A percentile compares a stretch with the other conserved stretches of the same genome.
Conservation (phyloP, 2,888 invertebrate genomes). For the Trachelus tabidus region DNA sequence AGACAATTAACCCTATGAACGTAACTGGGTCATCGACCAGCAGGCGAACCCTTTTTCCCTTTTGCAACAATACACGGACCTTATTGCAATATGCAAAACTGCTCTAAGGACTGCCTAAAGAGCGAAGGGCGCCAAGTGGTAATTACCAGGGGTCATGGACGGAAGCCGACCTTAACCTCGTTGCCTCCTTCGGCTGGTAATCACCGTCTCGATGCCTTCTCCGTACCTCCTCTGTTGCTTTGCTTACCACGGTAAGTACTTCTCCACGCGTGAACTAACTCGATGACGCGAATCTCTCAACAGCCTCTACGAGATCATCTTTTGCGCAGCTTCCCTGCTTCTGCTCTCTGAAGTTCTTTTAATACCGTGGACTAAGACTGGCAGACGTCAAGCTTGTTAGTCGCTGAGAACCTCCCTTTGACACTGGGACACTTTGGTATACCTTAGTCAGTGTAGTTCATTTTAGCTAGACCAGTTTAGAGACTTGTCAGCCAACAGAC, state of each 20-base stretch:
- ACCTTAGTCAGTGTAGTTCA: background rate
- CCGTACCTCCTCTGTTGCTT: background rate
- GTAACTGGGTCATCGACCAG: conserved; percentile 36
- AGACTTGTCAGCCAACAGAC: background rate
- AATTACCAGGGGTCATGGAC: conserved; percentile 45
- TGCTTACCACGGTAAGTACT: background rate
- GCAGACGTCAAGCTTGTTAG: background rate
- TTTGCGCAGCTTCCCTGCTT: background rate
- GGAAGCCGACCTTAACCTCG: conserved; percentile 41
- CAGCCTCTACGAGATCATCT: background rate
- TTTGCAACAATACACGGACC: conserved; percentile 25
- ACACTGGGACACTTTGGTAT: background rate
- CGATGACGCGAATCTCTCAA: background rate
- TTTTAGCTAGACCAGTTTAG: background rate
- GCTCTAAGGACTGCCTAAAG: conserved; percentile 20
- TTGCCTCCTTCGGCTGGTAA: conserved; percentile 32
- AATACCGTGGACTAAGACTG: background rate
- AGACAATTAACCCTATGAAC: conserved; percentile 44
- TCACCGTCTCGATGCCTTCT: conserved; percentile 3
- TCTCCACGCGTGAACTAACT: background rate
- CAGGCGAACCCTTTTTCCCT: conserved; percentile 19
- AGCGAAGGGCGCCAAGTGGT: conserved; percentile 37
- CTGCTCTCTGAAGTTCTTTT: background rate
- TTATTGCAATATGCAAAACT: conserved; percentile 44
- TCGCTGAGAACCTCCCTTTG: background rate